phyloP scores from a whole-genome alignment of 2,888 invertebrate species.

The Rotaria magnacalcarata region DNA sequence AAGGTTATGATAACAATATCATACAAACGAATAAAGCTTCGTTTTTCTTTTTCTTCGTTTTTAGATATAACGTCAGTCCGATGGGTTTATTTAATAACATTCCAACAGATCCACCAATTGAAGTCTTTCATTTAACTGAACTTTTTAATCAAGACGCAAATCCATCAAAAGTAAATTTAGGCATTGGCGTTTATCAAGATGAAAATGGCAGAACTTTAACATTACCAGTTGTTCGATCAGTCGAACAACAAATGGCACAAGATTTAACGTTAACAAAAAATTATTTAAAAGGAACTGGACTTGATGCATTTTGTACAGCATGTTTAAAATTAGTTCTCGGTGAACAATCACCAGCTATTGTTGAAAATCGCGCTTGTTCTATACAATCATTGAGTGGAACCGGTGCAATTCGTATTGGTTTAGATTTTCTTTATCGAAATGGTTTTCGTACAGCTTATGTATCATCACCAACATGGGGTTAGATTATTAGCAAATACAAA shows the following conservation, averaged over 20 bases:
- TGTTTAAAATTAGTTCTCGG: conserved; percentile 81
- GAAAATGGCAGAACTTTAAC: conserved; percentile 93
- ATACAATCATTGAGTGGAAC: conserved; percentile 90
- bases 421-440: conserved; percentile 75
- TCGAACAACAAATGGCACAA: conserved; percentile 74
- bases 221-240: conserved; percentile 83
- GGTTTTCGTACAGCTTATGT: conserved; percentile 67
- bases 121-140: conserved; percentile 80
- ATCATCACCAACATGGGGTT: conserved; percentile 92
- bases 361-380: conserved; percentile 65
- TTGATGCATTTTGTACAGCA: conserved; percentile 71
- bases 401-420: conserved; percentile 80
- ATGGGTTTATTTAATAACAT: neutral
- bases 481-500: conserved; percentile 49
- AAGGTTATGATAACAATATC: no score
- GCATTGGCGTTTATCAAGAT: conserved; percentile 88
- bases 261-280: conserved; percentile 84
- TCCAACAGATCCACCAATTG: conserved; percentile 73
- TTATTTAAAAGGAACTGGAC: conserved; percentile 84
- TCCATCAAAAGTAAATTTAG: conserved; percentile 82
- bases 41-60: no score
- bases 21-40: no score
- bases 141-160: conserved; percentile 66
- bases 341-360: conserved; percentile 69
- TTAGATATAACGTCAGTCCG: no score